phyloP scores from a whole-genome alignment of 2,113 vertebrate genomes.

The Platycercus adscitus region DNA sequence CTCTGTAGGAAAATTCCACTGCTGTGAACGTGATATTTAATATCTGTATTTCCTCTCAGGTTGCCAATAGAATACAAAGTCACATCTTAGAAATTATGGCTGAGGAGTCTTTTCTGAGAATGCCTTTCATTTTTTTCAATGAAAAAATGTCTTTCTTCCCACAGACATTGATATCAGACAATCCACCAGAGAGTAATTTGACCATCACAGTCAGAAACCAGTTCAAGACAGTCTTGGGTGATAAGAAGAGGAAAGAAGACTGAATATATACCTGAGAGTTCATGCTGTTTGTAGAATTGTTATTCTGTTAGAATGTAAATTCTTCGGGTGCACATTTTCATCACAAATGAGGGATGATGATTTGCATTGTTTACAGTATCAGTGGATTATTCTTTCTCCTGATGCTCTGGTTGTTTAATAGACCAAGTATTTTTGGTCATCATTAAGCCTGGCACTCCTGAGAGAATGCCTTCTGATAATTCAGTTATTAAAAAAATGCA shows the following conservation, averaged over 20 bases:
- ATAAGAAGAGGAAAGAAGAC: background rate
- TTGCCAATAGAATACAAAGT: conserved; percentile 28
- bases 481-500: background rate
- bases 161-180: background rate
- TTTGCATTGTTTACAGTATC: background rate
- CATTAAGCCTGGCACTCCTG: background rate
- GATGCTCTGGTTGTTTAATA: background rate
- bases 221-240: background rate
- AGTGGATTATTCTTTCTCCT: background rate
- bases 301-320: background rate
- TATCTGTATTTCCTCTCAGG: background rate
- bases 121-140: conserved; percentile 48
- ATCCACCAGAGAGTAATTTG: conserved; percentile 52
- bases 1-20: background rate
- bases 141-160: conserved; percentile 48
- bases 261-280: background rate
- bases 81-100: conserved; percentile 29
- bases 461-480: background rate
- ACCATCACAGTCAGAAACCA: background rate
- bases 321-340: background rate
- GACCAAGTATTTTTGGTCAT: background rate
- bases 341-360: background rate
- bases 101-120: conserved; percentile 30
- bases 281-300: background rate
- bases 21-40: background rate